A percentile compares a stretch with the other conserved stretches of the same genome.
Evolutionary conservation across 2,113 vertebrate species (phyloP).

Genomic region (Thryonomys swinderianus): DNA sequence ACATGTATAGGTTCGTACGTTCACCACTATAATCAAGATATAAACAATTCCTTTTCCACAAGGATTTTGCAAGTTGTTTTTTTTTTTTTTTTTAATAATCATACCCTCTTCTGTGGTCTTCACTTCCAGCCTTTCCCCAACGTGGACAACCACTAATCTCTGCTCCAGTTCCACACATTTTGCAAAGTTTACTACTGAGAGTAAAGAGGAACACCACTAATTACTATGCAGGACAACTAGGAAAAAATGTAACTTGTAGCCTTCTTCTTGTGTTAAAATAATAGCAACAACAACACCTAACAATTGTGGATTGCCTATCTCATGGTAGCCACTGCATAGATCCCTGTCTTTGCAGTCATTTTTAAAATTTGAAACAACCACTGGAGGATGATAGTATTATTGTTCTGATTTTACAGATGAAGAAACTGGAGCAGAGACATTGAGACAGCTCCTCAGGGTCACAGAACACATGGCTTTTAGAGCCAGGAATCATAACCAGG

Average conservation of each 20-base stretch:
- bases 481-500: slow-evolving; percentile 32
- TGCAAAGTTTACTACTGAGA: not conserved
- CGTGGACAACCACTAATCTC: not conserved
- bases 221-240: not conserved
- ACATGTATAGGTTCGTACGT: not conserved
- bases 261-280: not conserved
- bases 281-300: not conserved
- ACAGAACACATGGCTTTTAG: not conserved
- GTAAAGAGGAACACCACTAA: not conserved
- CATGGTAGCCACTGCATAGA: not conserved
- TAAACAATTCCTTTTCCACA: not conserved
- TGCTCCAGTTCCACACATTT: not conserved
- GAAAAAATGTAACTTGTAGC: not conserved
- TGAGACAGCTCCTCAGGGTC: not conserved
- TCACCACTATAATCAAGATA: not conserved
- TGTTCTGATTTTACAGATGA: slow-evolving; percentile 28
- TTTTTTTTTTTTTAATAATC: not conserved
- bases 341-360: not conserved
- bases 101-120: not conserved
- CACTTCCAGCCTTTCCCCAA: not conserved
- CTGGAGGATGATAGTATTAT: not conserved
- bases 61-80: not conserved
- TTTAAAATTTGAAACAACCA: not conserved
- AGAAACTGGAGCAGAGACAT: not conserved
- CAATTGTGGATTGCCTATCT: not conserved